Percentiles rank a stretch among this genome's conserved stretches.
phyloP scores from a whole-genome alignment of 1,140 invertebrate species.

The Drosophila sproati region DNA sequence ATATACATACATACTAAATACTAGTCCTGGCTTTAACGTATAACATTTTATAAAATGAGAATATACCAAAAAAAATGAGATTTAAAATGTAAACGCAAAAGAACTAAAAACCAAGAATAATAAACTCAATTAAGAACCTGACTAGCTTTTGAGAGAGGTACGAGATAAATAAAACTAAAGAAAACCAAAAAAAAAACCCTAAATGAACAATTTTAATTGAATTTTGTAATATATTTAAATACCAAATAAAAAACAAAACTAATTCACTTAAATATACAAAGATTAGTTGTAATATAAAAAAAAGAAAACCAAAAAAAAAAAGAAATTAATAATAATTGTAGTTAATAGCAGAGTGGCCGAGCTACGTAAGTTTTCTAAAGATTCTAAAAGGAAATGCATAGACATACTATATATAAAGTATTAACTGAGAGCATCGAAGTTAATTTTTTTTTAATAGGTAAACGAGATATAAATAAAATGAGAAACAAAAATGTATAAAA shows the following conservation, averaged over 20 bases:
- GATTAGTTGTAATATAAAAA: slow-evolving; percentile 31
- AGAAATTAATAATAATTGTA: slow-evolving; percentile 34
- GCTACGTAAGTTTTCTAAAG: slow-evolving; percentile 78
- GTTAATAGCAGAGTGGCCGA: slow-evolving; percentile 75
- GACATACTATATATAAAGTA: slow-evolving; percentile 64
- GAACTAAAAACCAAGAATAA: slow-evolving; percentile 39
- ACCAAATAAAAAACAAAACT: slow-evolving; percentile 25
- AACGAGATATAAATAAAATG: slow-evolving; percentile 21
- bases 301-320: slow-evolving; percentile 29
- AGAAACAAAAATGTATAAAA: slow-evolving; percentile 23
- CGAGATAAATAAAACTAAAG: slow-evolving; percentile 32
- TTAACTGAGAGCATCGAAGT: slow-evolving; percentile 76
- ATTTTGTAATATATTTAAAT: slow-evolving; percentile 69
- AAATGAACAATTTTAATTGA: slow-evolving; percentile 74
- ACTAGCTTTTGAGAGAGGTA: slow-evolving; percentile 71
- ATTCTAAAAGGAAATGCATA: slow-evolving; percentile 77
- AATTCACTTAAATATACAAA: slow-evolving; percentile 60
- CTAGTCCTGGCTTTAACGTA: slow-evolving; percentile 46
- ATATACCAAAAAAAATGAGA: neutral
- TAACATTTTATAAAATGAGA: slow-evolving; percentile 50
- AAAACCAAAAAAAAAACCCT: slow-evolving; percentile 18
- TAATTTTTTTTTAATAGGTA: slow-evolving; percentile 55
- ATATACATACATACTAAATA: slow-evolving; percentile 54
- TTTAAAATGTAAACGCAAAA: neutral
- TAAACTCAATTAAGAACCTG: slow-evolving; percentile 77